Conservation (phyloP, 1,140 invertebrate genomes). For the Drosophila malerkotliana region DNA sequence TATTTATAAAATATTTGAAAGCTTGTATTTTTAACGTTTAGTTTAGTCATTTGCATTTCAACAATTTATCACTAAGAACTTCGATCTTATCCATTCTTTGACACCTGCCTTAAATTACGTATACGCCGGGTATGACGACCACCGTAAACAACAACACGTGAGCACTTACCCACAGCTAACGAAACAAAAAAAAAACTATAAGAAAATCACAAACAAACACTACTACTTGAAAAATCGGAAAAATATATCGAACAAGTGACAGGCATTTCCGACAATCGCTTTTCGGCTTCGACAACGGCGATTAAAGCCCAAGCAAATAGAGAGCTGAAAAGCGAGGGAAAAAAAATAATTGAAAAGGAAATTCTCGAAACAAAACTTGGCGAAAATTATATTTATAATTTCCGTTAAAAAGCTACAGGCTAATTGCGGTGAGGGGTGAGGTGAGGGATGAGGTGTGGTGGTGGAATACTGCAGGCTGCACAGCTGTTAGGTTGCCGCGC, state of each 20-base stretch:
- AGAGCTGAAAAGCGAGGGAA: slow-evolving; percentile 1
- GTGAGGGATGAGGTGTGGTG: background rate
- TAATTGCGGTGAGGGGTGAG: background rate
- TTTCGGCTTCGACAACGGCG: slow-evolving; percentile 49
- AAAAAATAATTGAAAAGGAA: slow-evolving; percentile 23
- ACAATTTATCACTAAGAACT: slow-evolving; percentile 22
- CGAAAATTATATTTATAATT: slow-evolving; percentile 69
- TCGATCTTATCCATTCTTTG: slow-evolving; percentile 5
- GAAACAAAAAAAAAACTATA: slow-evolving; percentile 15
- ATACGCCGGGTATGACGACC: slow-evolving; percentile 54
- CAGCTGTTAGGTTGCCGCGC: slow-evolving; percentile 69
- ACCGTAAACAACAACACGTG: slow-evolving; percentile 52
- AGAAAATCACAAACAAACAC: slow-evolving; percentile 19
- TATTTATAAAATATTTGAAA: background rate
- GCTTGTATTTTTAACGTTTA: slow-evolving; percentile 3
- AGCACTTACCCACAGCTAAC: slow-evolving; percentile 27
- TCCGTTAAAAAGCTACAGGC: slow-evolving; percentile 46
- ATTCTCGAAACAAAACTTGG: slow-evolving; percentile 50
- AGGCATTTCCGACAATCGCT: slow-evolving; percentile 62
- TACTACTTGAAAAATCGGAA: background rate
- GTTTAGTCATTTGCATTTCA: slow-evolving; percentile 27
- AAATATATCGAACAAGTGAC: slow-evolving; percentile 57
- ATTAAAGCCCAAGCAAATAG: slow-evolving; percentile 39
- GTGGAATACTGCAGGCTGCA: slow-evolving; percentile 44
- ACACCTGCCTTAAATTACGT: slow-evolving; percentile 52